Evolutionary conservation across 2,888 invertebrate genomes (phyloP).

Genomic region (Troides oblongomaculatus): DNA sequence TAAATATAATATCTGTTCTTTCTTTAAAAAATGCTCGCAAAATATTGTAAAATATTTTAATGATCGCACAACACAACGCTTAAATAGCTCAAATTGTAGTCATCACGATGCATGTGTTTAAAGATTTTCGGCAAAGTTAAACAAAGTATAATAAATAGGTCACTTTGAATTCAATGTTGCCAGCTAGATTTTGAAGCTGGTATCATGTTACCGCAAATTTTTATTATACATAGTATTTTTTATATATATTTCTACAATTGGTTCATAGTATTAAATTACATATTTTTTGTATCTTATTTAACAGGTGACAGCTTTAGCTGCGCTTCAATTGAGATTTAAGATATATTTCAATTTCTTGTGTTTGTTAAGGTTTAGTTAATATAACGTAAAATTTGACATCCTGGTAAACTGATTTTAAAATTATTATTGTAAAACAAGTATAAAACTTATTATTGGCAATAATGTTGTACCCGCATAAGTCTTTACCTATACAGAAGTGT

Average conservation of each 20-base stretch:
- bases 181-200: background rate
- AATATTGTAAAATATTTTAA: conserved; percentile 4
- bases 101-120: background rate
- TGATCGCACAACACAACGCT: conserved; percentile 23
- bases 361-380: background rate
- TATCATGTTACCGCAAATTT: no score
- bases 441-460: background rate
- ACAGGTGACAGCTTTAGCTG: background rate
- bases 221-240: background rate
- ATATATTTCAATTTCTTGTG: background rate
- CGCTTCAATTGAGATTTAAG: background rate
- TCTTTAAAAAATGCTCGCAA: background rate
- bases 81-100: conserved; percentile 25
- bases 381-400: background rate
- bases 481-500: no score
- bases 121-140: background rate
- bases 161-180: background rate
- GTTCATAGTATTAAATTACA: background rate
- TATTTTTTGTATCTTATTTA: background rate
- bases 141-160: background rate
- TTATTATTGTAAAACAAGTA: conserved; percentile 30
- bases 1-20: background rate
- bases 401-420: conserved; percentile 25
- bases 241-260: background rate
- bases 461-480: background rate